phyloP scores from a whole-genome alignment of 2,888 invertebrate genomes.

The Octonoba sinensis region DNA sequence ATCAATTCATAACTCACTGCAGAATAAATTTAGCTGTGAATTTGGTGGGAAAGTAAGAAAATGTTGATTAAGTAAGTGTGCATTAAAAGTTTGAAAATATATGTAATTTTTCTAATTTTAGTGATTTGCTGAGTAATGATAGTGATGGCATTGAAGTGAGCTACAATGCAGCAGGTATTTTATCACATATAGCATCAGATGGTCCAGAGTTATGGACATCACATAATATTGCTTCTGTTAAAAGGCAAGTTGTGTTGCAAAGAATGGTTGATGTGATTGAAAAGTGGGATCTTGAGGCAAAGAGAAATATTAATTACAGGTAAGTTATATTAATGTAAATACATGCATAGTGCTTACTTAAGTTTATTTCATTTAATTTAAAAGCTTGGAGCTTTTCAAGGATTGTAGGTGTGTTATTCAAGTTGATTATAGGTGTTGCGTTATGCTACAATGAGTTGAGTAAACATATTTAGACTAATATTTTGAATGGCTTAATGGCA shows the following conservation, averaged over 20 bases:
- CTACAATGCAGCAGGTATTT: conserved; percentile 95
- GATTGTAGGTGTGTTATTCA: not conserved
- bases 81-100: not conserved
- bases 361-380: not conserved
- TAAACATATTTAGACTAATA: too few relatives aligned
- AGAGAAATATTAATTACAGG: conserved; percentile 94
- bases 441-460: too few relatives aligned
- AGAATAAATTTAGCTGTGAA: too few relatives aligned
- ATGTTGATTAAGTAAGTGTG: too few relatives aligned
- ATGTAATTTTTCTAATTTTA: conserved; percentile 68
- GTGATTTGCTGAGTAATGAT: conserved; percentile 84
- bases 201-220: conserved; percentile 87
- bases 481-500: too few relatives aligned
- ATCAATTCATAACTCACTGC: too few relatives aligned
- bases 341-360: not conserved
- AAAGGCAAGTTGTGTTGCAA: conserved; percentile 79
- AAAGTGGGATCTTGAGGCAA: conserved; percentile 88
- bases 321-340: conserved; percentile 54
- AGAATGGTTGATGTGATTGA: conserved; percentile 86
- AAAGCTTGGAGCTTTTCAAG: not conserved
- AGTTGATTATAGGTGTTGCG: not conserved
- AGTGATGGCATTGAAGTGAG: conserved; percentile 97
- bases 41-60: too few relatives aligned
- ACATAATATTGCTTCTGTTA: conserved; percentile 69
- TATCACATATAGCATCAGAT: conserved; percentile 91